Evolutionary conservation across 1,140 invertebrate genomes (phyloP).

Genomic region (Kradibia gibbosae): DNA sequence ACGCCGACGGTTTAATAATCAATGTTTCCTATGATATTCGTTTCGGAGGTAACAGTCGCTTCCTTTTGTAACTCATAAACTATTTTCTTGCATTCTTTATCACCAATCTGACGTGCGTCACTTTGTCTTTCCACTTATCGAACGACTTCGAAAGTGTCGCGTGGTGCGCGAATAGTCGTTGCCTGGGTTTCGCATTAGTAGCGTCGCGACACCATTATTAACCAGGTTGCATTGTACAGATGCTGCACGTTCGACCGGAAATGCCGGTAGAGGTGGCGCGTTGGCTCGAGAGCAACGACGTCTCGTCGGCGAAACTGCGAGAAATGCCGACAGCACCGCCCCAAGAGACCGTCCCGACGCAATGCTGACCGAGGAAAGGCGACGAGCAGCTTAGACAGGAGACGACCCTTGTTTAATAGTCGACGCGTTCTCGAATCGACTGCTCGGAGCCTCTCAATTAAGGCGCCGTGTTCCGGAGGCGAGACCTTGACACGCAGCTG

Average conservation of each 20-base stretch:
- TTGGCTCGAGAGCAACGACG: conserved; percentile 81
- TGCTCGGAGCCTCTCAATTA: neutral
- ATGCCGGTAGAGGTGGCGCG: conserved; percentile 76
- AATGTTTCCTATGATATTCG: no score
- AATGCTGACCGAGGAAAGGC: conserved; percentile 66
- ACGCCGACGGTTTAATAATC: no score
- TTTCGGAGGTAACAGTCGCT: no score
- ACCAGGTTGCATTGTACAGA: conserved; percentile 49
- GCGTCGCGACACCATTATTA: neutral
- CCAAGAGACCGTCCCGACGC: conserved; percentile 48
- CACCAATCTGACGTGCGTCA: no score
- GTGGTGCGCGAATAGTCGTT: no score
- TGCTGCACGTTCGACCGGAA: conserved; percentile 73
- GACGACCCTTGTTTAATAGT: conserved; percentile 58
- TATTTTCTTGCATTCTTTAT: no score
- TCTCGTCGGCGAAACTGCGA: conserved; percentile 77
- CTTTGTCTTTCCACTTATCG: no score
- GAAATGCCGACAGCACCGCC: conserved; percentile 59
- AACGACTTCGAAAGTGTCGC: no score
- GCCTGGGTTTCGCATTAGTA: no score
- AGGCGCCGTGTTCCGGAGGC: neutral
- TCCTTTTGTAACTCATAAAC: no score
- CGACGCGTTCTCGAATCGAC: neutral
- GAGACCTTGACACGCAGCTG: neutral
- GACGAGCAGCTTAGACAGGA: conserved; percentile 54